These are phyloP conservation scores for Cryptus armator DNA, from an alignment of 2,888 invertebrate genomes.

Conservation along the genomic window DNA sequence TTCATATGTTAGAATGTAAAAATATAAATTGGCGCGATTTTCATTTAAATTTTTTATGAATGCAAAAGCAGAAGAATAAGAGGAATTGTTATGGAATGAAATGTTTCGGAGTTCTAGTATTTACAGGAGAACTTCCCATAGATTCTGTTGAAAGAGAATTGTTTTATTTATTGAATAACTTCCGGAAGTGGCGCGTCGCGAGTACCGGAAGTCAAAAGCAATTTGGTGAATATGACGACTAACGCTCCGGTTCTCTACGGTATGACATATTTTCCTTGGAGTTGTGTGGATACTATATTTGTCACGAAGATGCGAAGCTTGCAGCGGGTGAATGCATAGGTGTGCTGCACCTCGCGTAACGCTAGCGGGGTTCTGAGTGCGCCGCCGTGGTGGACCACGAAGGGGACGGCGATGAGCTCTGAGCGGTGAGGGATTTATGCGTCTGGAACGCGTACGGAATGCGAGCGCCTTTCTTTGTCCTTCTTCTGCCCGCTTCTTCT, in stretches of 20 bases:
- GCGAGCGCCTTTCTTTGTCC: conserved; percentile 74
- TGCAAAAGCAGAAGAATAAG: too few species aligned
- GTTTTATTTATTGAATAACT: not conserved
- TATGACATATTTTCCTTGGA: conserved; percentile 7
- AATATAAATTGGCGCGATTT: too few species aligned
- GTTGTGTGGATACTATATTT: conserved; percentile 54
- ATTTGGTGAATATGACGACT: not conserved
- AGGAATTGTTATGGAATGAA: too few species aligned
- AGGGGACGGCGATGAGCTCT: conserved; percentile 31
- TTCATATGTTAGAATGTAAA: too few species aligned
- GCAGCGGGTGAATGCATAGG: conserved; percentile 57
- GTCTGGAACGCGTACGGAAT: conserved; percentile 79
- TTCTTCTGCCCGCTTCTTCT: conserved; percentile 60
- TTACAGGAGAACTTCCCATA: too few species aligned
- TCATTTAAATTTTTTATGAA: too few species aligned
- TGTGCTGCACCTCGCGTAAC: conserved; percentile 75
- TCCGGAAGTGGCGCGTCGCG: not conserved
- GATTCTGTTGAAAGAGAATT: not conserved
- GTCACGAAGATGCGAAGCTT: conserved; percentile 55
- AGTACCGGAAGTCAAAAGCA: not conserved
- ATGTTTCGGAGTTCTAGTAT: too few species aligned
- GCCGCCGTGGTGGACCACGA: conserved; percentile 72
- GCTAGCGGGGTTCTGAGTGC: conserved; percentile 64
- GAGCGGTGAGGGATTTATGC: conserved; percentile 80
- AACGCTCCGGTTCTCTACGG: not conserved